Percentiles rank a stretch among this genome's conserved stretches.
phyloP scores from a whole-genome alignment of 2,797 vertebrate genomes.

The Xerus rutilus region DNA sequence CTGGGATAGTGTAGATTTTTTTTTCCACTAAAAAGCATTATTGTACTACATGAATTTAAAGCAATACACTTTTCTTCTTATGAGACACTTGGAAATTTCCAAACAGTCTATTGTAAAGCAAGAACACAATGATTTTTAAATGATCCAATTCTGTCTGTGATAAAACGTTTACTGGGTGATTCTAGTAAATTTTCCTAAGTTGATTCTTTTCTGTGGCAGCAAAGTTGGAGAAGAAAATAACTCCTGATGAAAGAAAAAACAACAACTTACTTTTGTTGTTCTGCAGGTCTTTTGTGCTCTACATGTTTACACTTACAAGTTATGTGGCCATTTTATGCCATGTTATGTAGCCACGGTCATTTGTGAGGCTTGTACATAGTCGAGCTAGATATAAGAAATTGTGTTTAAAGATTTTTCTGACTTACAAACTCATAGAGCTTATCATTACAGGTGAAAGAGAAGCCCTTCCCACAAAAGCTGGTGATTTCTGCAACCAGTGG shows the following conservation, averaged over 20 bases:
- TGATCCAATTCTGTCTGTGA: background rate
- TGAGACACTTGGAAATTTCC: slow-evolving; percentile 24
- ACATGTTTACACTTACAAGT: background rate
- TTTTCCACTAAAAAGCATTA: slow-evolving; percentile 69
- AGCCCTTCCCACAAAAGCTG: background rate
- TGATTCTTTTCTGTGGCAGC: slow-evolving; percentile 5
- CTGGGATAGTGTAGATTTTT: slow-evolving; percentile 78
- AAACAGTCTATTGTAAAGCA: background rate
- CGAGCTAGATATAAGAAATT: background rate
- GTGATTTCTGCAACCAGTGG: background rate
- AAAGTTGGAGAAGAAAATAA: background rate
- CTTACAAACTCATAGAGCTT: background rate
- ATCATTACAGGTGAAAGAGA: background rate
- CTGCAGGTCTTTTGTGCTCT: background rate
- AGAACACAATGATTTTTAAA: background rate
- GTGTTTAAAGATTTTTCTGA: background rate
- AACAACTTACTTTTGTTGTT: background rate
- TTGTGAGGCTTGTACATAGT: background rate
- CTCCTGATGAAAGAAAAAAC: background rate
- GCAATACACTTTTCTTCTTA: slow-evolving; percentile 46
- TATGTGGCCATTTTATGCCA: background rate
- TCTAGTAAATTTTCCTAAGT: background rate
- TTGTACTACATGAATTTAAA: slow-evolving; percentile 60
- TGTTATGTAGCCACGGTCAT: background rate
- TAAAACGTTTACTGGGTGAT: background rate